phyloP scores from a whole-genome alignment of 2,797 vertebrate species.

The Typhlichthys eigenmanni region DNA sequence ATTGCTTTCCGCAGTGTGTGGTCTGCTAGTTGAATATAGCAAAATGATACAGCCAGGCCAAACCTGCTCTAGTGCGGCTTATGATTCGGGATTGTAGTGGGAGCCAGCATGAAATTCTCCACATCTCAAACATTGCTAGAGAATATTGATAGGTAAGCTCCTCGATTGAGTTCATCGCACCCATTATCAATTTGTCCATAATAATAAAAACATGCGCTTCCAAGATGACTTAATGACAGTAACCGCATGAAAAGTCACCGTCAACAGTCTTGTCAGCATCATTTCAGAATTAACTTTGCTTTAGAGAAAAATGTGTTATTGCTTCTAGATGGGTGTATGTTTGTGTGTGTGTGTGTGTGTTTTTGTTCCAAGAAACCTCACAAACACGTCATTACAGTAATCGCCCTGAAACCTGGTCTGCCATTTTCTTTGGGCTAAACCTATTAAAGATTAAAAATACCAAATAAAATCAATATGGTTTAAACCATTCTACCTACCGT shows the following conservation, averaged over 20 bases:
- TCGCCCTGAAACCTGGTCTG: background rate
- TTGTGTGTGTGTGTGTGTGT: background rate
- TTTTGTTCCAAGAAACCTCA: constrained; percentile 15
- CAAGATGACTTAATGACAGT: no score
- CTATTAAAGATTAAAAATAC: background rate
- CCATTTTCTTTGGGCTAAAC: constrained; percentile 11
- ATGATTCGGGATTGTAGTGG: background rate
- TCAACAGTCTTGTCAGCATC: background rate
- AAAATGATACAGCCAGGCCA: background rate
- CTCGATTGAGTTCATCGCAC: background rate
- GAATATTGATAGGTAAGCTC: background rate
- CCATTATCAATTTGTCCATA: background rate
- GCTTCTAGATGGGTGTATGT: constrained; percentile 15
- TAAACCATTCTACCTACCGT: constrained; percentile 19
- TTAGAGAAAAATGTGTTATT: constrained; percentile 36
- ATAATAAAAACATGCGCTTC: background rate
- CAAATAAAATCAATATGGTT: no score
- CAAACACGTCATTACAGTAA: constrained; percentile 15
- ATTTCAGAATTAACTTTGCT: constrained; percentile 25
- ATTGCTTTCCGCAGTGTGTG: background rate
- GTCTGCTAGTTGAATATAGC: constrained; percentile 1
- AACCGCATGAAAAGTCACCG: background rate
- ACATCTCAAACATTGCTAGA: no score
- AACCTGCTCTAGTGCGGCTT: background rate
- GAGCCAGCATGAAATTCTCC: no score